phyloP scores from a whole-genome alignment of 2,888 invertebrate genomes.

The Ichneumoninae sp. region DNA sequence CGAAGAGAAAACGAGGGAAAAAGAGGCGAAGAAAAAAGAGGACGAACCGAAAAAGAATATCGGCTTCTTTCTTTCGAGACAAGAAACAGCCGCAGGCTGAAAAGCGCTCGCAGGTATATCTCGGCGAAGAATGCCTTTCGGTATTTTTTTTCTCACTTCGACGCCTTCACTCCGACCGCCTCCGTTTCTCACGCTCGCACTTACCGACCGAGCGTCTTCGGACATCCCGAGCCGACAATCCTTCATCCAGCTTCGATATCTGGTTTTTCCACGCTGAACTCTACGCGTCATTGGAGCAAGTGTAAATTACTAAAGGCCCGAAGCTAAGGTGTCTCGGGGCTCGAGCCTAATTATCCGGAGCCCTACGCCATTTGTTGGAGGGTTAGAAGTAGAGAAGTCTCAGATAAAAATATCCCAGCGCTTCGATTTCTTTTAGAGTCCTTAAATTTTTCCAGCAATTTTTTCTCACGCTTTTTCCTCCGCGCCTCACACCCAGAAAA shows the following conservation, averaged over 20 bases:
- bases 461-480: constrained; percentile 14
- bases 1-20: background rate
- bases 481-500: background rate
- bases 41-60: constrained; percentile 5
- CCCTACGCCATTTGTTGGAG: constrained; percentile 60
- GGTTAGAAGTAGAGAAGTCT: background rate
- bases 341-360: constrained; percentile 52
- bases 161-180: constrained; percentile 26
- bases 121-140: constrained; percentile 57
- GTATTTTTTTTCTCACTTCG: constrained; percentile 40
- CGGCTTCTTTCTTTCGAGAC: constrained; percentile 46
- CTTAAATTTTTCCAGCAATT: constrained; percentile 38
- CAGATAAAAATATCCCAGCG: constrained; percentile 6
- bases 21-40: constrained; percentile 14
- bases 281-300: background rate
- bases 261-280: background rate
- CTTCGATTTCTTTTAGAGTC: background rate
- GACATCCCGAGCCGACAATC: constrained; percentile 21
- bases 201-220: constrained; percentile 32
- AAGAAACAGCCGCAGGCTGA: constrained; percentile 63
- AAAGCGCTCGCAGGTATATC: constrained; percentile 62
- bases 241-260: constrained; percentile 9
- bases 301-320: background rate
- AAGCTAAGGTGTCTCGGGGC: background rate
- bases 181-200: constrained; percentile 58